These are phyloP conservation scores for Sphenopsis melanotis DNA, from an alignment of 2,797 vertebrate genomes.

Conservation along the genomic window DNA sequence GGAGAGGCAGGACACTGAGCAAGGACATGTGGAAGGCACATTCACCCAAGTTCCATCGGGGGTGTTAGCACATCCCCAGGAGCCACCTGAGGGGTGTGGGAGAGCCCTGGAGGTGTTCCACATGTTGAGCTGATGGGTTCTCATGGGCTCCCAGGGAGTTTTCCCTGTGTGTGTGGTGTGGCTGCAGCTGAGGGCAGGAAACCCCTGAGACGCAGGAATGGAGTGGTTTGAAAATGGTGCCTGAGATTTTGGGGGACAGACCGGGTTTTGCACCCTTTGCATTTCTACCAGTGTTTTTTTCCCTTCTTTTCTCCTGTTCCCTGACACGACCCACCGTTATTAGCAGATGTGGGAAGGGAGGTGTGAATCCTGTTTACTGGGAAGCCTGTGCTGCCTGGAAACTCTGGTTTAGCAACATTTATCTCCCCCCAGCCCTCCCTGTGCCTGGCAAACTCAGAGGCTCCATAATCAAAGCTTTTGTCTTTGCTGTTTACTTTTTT, in stretches of 20 bases:
- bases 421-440: not conserved
- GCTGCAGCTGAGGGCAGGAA: not conserved
- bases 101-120: not conserved
- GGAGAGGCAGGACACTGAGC: not conserved
- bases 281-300: not conserved
- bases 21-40: fast-evolving
- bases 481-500: not conserved
- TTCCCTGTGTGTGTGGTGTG: fast-evolving
- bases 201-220: not conserved
- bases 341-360: not conserved
- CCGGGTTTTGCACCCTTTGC: not conserved
- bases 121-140: not conserved
- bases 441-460: not conserved
- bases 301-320: not conserved
- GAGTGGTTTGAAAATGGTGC: fast-evolving
- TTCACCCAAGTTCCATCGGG: not conserved
- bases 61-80: not conserved
- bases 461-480: constrained; percentile 1
- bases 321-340: fast-evolving
- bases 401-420: not conserved
- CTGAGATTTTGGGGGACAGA: not conserved
- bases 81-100: not conserved
- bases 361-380: not conserved
- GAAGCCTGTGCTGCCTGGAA: not conserved
- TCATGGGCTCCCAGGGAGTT: fast-evolving